Conservation (phyloP, 2,888 invertebrate species). For the Drosophila antonietae region DNA sequence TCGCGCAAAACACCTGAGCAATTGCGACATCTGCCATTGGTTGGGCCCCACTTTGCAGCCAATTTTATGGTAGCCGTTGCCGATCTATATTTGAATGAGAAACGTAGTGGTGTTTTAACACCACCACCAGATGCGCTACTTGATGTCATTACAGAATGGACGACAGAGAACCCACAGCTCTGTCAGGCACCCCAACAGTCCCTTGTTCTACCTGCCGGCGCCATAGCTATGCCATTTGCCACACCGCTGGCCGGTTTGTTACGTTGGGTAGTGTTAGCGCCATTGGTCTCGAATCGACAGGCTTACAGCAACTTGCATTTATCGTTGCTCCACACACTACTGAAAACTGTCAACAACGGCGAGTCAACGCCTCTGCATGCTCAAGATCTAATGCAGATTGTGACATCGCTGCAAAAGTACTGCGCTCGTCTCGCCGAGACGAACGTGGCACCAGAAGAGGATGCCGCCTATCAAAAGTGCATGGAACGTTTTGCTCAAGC, state of each 20-base stretch:
- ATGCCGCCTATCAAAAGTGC: constrained; percentile 85
- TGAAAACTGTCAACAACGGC: constrained; percentile 85
- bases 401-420: constrained; percentile 85
- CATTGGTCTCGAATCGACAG: constrained; percentile 85
- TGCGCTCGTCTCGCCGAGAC: constrained; percentile 84
- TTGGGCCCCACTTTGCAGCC: constrained; percentile 93
- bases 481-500: constrained; percentile 93
- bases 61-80: constrained; percentile 94
- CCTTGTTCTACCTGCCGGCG: constrained; percentile 90
- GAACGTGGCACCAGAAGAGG: constrained; percentile 84
- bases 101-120: constrained; percentile 84
- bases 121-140: constrained; percentile 89
- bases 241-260: constrained; percentile 93
- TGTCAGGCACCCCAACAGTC: constrained; percentile 89
- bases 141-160: constrained; percentile 90
- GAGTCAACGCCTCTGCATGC: constrained; percentile 88
- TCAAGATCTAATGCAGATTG: constrained; percentile 87
- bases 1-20: constrained; percentile 89
- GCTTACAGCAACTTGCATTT: constrained; percentile 89
- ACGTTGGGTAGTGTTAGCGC: constrained; percentile 90
- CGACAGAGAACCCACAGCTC: constrained; percentile 88
- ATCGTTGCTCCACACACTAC: constrained; percentile 88
- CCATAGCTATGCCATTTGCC: constrained; percentile 93
- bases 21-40: constrained; percentile 89
- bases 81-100: constrained; percentile 89